Evolutionary conservation across 2,113 vertebrate species (phyloP).

Genomic region (Psittacara wagleri): DNA sequence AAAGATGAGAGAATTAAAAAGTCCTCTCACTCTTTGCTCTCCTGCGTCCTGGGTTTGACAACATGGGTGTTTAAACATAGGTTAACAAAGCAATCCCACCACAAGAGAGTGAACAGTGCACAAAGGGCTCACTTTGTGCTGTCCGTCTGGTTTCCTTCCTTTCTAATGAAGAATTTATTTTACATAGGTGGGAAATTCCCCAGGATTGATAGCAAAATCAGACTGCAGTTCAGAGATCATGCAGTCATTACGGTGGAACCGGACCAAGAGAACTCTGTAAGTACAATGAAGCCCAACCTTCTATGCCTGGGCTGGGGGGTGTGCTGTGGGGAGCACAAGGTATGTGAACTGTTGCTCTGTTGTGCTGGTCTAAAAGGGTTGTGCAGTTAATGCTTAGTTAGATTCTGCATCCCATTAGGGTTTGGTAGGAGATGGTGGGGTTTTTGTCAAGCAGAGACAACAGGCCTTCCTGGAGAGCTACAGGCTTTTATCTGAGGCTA

Average conservation of each 20-base stretch:
- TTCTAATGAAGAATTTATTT: not conserved
- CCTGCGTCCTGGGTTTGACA: not conserved
- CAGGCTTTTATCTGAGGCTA: not conserved
- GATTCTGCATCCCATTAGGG: not conserved
- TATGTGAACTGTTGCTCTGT: not conserved
- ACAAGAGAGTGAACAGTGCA: not conserved
- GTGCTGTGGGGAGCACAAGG: accelerated
- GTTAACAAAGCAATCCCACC: not conserved
- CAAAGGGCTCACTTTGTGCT: not conserved
- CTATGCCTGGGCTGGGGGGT: not conserved
- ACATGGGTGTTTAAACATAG: not conserved
- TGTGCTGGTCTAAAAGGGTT: not conserved
- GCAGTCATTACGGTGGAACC: slow-evolving; percentile 79
- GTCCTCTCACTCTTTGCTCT: not conserved
- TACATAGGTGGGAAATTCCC: slow-evolving; percentile 79
- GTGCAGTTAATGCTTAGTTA: not conserved
- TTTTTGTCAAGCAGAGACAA: accelerated
- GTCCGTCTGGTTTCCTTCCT: not conserved
- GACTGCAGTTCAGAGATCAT: slow-evolving; percentile 80
- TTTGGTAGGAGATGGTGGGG: not conserved
- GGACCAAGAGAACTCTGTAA: slow-evolving; percentile 76
- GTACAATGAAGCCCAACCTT: slow-evolving; percentile 18
- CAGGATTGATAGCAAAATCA: slow-evolving; percentile 77
- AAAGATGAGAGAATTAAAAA: not conserved
- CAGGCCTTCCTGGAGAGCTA: not conserved